Percentiles rank a stretch among this genome's conserved stretches.
phyloP scores from a whole-genome alignment of 2,888 invertebrate species.

The Syrista parreyssii region DNA sequence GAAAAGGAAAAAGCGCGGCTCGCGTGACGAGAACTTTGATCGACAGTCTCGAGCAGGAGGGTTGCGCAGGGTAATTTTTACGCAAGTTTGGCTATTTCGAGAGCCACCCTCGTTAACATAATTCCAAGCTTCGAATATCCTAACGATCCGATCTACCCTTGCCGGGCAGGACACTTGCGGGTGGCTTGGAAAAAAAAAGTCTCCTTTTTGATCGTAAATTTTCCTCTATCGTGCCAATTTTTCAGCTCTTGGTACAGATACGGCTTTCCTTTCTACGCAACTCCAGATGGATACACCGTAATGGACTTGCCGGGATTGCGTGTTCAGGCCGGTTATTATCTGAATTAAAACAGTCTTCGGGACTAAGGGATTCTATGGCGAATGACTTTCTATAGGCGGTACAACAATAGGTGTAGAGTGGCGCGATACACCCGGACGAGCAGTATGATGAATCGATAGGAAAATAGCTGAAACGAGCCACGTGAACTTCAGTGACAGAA shows the following conservation, averaged over 20 bases:
- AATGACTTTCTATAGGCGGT: not conserved
- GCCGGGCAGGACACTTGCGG: no score
- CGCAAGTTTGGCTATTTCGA: conserved; percentile 14
- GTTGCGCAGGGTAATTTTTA: conserved; percentile 6
- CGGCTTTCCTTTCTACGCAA: no score
- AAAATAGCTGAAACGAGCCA: conserved; percentile 17
- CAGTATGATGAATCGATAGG: conserved; percentile 19
- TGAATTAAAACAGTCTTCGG: no score
- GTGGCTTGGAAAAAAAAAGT: no score
- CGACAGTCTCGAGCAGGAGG: not conserved
- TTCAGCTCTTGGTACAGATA: no score
- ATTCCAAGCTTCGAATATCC: conserved; percentile 1
- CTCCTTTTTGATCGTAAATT: no score
- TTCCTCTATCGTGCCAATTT: no score
- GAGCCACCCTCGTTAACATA: conserved; percentile 15
- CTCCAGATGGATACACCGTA: no score
- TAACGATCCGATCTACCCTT: not conserved
- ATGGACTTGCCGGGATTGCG: no score
- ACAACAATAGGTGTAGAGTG: not conserved
- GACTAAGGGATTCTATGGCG: no score
- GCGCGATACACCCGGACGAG: not conserved
- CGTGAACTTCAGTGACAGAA: conserved; percentile 11
- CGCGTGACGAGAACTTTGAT: conserved; percentile 17
- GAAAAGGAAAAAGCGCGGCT: not conserved
- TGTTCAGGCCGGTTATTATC: no score